These are phyloP conservation scores for Cnemophilus loriae DNA, from an alignment of 2,113 vertebrate species.

Conservation along the genomic window DNA sequence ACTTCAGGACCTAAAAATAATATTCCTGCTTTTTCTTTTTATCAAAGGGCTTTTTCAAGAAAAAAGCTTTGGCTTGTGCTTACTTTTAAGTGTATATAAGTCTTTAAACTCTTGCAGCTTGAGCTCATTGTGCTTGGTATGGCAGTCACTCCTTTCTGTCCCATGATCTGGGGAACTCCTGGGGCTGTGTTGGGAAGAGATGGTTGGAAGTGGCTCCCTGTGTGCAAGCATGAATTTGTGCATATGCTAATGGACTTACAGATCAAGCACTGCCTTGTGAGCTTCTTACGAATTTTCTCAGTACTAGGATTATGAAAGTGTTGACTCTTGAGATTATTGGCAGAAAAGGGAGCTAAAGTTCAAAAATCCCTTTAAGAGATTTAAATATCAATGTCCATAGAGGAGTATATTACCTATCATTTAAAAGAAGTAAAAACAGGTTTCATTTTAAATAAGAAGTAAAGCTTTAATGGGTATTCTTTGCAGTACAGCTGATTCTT, in stretches of 20 bases:
- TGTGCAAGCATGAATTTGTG: not conserved
- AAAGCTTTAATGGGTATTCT: not conserved
- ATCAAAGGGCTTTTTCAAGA: not conserved
- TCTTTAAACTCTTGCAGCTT: not conserved
- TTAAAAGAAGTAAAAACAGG: not conserved
- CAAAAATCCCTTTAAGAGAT: not conserved
- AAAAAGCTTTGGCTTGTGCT: not conserved
- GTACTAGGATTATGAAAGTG: not conserved
- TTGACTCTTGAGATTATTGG: not conserved
- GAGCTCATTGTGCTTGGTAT: not conserved
- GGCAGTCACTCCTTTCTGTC: not conserved
- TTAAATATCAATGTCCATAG: not conserved
- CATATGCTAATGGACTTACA: not conserved
- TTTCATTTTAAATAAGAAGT: not conserved
- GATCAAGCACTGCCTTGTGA: not conserved
- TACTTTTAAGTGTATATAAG: not conserved
- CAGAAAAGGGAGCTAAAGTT: not conserved
- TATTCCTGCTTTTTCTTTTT: not conserved
- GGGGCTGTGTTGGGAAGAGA: not conserved
- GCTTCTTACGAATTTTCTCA: not conserved
- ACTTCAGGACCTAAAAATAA: not conserved
- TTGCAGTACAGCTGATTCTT: not conserved
- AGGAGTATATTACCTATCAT: not conserved
- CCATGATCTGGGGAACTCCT: not conserved
- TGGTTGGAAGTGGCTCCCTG: not conserved